A percentile compares a stretch with the other conserved stretches of the same genome.
Conservation (phyloP, 2,797 vertebrate genomes). For the Artibeus lituratus region DNA sequence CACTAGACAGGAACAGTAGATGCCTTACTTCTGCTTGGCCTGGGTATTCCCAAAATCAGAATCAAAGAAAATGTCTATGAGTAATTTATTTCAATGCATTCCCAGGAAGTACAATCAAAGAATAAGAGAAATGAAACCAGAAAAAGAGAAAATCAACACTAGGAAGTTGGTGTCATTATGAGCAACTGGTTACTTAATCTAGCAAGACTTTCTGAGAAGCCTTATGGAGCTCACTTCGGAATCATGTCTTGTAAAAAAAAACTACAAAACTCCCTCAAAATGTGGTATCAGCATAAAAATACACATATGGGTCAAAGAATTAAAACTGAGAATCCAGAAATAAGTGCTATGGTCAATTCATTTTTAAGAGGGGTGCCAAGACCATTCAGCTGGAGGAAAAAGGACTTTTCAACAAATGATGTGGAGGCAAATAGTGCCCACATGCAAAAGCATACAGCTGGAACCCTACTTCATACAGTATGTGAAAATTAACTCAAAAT, state of each 20-base stretch:
- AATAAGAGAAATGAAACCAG: background rate
- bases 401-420: background rate
- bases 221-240: slow-evolving; percentile 1
- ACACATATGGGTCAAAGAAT: background rate
- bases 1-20: background rate
- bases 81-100: background rate
- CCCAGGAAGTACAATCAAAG: background rate
- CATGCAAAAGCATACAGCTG: background rate
- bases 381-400: background rate
- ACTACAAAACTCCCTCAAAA: background rate
- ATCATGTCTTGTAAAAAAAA: background rate
- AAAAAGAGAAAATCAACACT: background rate
- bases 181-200: background rate
- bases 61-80: background rate
- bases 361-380: background rate
- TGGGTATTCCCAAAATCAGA: background rate
- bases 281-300: background rate
- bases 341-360: background rate
- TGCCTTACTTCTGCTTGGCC: background rate
- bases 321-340: background rate
- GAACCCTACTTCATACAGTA: background rate
- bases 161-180: background rate
- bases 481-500: background rate
- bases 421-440: background rate
- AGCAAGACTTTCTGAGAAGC: background rate